Conservation (phyloP, 2,888 invertebrate genomes). For the Drosophila parthenogenetica region DNA sequence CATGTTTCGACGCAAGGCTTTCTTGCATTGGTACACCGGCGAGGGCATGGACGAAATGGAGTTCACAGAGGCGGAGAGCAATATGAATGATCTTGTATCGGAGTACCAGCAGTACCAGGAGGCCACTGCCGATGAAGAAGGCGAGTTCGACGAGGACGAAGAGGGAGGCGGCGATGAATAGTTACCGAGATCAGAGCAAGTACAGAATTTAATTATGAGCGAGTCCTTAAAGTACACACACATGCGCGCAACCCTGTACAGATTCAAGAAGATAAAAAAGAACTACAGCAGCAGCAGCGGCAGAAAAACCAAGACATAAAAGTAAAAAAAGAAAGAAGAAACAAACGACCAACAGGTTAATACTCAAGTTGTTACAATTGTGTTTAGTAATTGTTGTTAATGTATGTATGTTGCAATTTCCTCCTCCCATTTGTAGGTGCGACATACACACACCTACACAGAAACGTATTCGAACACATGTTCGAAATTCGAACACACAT, state of each 20-base stretch:
- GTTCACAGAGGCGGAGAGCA: constrained; percentile 97
- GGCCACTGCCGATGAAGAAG: constrained; percentile 93
- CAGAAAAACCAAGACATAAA: too few species aligned
- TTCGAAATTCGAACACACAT: neutral
- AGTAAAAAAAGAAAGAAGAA: constrained; percentile 11
- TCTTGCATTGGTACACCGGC: constrained; percentile 99
- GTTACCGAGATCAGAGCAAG: neutral
- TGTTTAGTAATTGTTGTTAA: constrained; percentile 27
- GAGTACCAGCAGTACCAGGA: constrained; percentile 98
- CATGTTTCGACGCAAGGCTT: constrained; percentile 98
- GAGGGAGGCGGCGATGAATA: constrained; percentile 84
- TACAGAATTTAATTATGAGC: neutral
- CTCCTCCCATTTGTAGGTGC: constrained; percentile 10
- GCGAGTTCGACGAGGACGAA: constrained; percentile 90
- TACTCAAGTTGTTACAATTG: constrained; percentile 11
- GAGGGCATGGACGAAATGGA: constrained; percentile 99
- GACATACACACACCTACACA: neutral
- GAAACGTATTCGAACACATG: neutral
- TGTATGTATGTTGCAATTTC: neutral
- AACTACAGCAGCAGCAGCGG: too few species aligned
- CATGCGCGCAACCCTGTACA: constrained; percentile 1
- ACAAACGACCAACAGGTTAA: constrained; percentile 32
- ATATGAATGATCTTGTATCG: constrained; percentile 97
- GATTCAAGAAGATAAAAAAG: neutral
- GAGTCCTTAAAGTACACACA: neutral